Base-by-base conservation (phyloP, 2,888 invertebrate species). In the Eudasyphora cyanicolor region DNA sequence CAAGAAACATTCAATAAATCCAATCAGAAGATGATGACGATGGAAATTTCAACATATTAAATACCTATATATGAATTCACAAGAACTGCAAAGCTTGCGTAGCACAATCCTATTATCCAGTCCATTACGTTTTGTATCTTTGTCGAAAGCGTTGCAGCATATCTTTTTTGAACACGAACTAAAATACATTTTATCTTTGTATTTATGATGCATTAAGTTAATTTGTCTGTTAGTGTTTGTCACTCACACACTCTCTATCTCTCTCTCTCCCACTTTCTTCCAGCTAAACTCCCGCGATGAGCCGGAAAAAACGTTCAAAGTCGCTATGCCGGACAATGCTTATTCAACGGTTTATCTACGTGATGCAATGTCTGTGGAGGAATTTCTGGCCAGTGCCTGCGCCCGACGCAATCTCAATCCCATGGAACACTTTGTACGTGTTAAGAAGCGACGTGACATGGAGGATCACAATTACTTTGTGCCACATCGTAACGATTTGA, bases 391-490 rank as follows among this genome's bases (percentile, higher is more conserved):
- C 60, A 96, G 96, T 87, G 98, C 98, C 70, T 98, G 98, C 93
- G 96, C 96, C 86, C 95, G 98, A 87, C 97, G 98, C 91, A 97
- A 96, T 88, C 95, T 99, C 87, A 98, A 97, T 92, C 96, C 98
- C 45, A 96, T 97, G 93, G 98, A 99, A 92, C 98, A 98, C 93
- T 99, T 98, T 93, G 97, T 99, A 79, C 94, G 98, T 87, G 97
- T 98, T 87, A 98, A 98, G 93, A 98, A 98, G 92, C 95, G 98
- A 87, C 95, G 97, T 87, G 98, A 98, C 89, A 97, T 98, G 95
- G 98, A 98, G 92, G 98, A 98, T 93, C 97, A 97, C 92, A 98
- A 98, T 93, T 98, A 98, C 93, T 98, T 98, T 93, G 98, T 98
- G 89, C 98, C 98, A 82, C 98, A 98, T 92, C 95, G 98, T 89